Evolutionary conservation across 2,888 invertebrate species (phyloP).

Genomic region (Acrobasis repandana): DNA sequence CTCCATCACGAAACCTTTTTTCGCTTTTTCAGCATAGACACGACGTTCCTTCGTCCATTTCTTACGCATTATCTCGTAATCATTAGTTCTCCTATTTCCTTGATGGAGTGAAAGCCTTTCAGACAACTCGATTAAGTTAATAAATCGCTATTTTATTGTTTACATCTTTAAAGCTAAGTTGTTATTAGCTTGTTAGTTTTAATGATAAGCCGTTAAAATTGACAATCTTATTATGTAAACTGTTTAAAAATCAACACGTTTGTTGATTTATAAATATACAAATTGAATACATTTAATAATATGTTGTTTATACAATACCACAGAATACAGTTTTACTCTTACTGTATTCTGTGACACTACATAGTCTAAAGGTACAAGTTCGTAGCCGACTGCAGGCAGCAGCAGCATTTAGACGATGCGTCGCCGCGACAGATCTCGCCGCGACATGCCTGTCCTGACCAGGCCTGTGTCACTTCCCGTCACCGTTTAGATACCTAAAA

Average conservation of each 20-base stretch:
- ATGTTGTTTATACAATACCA: too few relatives aligned
- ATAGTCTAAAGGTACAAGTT: too few relatives aligned
- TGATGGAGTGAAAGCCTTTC: conserved; percentile 64
- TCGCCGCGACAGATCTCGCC: too few relatives aligned
- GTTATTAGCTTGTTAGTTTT: background rate
- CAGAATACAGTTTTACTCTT: too few relatives aligned
- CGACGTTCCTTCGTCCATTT: conserved; percentile 71
- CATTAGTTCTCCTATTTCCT: conserved; percentile 73
- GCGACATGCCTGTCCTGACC: too few relatives aligned
- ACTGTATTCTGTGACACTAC: too few relatives aligned
- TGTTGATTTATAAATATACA: too few relatives aligned
- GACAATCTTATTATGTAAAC: background rate
- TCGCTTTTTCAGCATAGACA: conserved; percentile 76
- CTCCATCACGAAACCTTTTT: conserved; percentile 76
- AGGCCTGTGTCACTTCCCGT: too few relatives aligned
- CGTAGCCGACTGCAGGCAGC: too few relatives aligned
- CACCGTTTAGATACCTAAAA: too few relatives aligned
- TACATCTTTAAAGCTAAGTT: background rate
- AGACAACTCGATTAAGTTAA: conserved; percentile 64
- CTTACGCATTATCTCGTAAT: conserved; percentile 79
- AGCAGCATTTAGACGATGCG: too few relatives aligned
- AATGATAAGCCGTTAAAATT: background rate
- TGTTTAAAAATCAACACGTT: background rate
- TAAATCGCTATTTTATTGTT: conserved; percentile 42
- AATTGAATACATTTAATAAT: too few relatives aligned